Conservation (phyloP, 2,888 invertebrate species). For the Troides oblongomaculatus region DNA sequence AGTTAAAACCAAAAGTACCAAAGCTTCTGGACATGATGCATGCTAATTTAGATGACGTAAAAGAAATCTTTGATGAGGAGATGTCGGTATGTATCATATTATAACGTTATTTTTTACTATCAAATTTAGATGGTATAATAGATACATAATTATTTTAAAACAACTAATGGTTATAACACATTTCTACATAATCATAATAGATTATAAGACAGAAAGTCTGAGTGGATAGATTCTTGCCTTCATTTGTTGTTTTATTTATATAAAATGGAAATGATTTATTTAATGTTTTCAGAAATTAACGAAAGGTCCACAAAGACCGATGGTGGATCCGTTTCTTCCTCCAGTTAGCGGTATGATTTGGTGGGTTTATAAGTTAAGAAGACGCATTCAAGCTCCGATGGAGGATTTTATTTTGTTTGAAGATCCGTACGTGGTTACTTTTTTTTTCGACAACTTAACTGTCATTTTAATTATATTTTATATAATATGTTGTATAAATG, state of each 20-base stretch:
- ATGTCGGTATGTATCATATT: constrained; percentile 54
- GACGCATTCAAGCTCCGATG: constrained; percentile 80
- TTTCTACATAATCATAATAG: too few species aligned
- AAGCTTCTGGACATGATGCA: constrained; percentile 83
- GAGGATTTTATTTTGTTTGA: constrained; percentile 83
- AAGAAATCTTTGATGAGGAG: constrained; percentile 82
- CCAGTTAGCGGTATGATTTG: constrained; percentile 87
- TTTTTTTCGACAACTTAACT: background rate
- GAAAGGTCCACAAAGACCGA: constrained; percentile 69
- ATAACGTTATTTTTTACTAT: background rate
- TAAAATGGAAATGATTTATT: background rate
- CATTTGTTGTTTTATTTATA: too few species aligned
- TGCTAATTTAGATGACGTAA: constrained; percentile 82
- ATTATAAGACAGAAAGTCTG: too few species aligned
- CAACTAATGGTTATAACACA: background rate
- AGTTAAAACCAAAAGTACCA: constrained; percentile 84
- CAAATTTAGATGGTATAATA: background rate
- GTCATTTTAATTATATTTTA: too few species aligned
- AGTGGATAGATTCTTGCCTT: too few species aligned
- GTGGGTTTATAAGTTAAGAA: constrained; percentile 84
- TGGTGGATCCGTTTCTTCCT: constrained; percentile 85
- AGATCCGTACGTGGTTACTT: constrained; percentile 76
- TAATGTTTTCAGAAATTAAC: constrained; percentile 50
- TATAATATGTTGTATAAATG: too few species aligned
- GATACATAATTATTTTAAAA: background rate